Conservation (phyloP, 2,113 vertebrate genomes). For the Dasypus novemcinctus region DNA sequence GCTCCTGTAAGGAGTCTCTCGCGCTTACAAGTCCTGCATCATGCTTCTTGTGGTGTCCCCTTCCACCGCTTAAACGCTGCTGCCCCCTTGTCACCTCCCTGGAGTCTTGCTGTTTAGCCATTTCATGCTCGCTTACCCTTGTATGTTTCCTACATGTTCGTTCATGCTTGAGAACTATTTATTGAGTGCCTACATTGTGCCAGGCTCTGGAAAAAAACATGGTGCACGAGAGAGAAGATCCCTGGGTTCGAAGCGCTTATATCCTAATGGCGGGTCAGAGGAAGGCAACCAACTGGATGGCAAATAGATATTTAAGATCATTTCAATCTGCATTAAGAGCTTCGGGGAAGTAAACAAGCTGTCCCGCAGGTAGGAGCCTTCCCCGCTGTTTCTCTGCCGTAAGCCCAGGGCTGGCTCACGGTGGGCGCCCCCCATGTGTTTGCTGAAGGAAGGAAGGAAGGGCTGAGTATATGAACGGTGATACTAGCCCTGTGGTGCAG, state of each 20-base stretch:
- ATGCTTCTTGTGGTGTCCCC: background rate
- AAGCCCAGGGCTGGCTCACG: rapidly evolving
- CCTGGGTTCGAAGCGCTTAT: background rate
- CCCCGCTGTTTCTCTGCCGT: background rate
- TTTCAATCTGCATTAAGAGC: background rate
- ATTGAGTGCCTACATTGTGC: background rate
- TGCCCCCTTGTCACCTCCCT: background rate
- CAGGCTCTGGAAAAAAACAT: background rate
- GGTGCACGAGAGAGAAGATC: background rate
- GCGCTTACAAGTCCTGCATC: background rate
- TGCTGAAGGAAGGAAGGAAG: background rate
- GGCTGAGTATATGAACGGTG: background rate
- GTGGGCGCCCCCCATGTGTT: too few relatives aligned
- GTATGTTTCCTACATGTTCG: background rate
- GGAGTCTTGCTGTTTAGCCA: background rate
- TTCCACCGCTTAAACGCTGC: background rate
- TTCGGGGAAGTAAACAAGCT: background rate
- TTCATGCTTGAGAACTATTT: background rate
- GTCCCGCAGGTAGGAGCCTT: too few relatives aligned
- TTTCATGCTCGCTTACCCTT: background rate
- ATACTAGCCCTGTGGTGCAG: background rate
- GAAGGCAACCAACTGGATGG: background rate
- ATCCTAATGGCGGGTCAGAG: background rate
- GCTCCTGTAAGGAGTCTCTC: background rate
- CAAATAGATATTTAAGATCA: background rate